These are phyloP conservation scores for Holacanthella duospinosa DNA, from an alignment of 2,888 invertebrate species.

Conservation along the genomic window DNA sequence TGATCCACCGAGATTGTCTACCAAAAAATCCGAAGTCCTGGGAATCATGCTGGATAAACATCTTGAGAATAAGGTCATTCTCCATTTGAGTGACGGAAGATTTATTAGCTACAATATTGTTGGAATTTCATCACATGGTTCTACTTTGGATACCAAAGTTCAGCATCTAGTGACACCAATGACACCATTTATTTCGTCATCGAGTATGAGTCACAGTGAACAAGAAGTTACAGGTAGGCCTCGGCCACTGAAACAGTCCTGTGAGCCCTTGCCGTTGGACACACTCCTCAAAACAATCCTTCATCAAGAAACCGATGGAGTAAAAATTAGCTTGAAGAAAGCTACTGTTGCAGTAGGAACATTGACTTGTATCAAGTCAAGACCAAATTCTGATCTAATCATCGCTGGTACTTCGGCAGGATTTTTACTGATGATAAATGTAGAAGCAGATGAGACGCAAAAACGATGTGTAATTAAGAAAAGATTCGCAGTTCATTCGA, in stretches of 20 bases:
- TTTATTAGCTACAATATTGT: slow-evolving; percentile 28
- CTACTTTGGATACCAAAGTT: neutral
- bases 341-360: slow-evolving; percentile 28
- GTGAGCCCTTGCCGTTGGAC: neutral
- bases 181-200: slow-evolving; percentile 20
- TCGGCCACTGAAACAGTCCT: neutral
- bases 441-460: slow-evolving; percentile 5
- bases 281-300: slow-evolving; percentile 22
- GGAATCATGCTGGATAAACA: slow-evolving; percentile 24
- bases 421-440: slow-evolving; percentile 25
- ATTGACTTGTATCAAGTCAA: slow-evolving; percentile 23
- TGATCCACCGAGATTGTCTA: slow-evolving; percentile 30
- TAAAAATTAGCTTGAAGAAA: slow-evolving; percentile 31
- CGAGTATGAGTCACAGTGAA: neutral
- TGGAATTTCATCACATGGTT: neutral
- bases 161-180: slow-evolving; percentile 25
- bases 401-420: slow-evolving; percentile 30
- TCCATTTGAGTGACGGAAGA: slow-evolving; percentile 34
- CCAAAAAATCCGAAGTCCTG: slow-evolving; percentile 33
- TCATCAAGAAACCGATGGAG: slow-evolving; percentile 19
- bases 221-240: neutral
- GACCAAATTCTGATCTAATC: slow-evolving; percentile 17
- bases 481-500: slow-evolving; percentile 29
- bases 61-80: slow-evolving; percentile 24
- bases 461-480: slow-evolving; percentile 10